These are phyloP conservation scores for Neelides folsomi DNA, from an alignment of 2,888 invertebrate genomes.

Conservation along the genomic window DNA sequence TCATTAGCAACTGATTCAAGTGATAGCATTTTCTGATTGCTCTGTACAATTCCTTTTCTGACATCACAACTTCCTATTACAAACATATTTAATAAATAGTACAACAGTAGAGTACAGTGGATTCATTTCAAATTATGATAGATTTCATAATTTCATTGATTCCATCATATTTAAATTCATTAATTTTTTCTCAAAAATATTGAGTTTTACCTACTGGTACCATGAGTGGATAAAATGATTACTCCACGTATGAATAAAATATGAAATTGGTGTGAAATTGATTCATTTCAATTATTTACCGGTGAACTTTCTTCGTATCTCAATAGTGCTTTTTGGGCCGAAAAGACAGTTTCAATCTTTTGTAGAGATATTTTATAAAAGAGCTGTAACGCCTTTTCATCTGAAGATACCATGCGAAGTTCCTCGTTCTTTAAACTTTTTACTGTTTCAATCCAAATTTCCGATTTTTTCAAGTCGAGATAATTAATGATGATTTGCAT, in stretches of 20 bases:
- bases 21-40: slow-evolving; percentile 21
- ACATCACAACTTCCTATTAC: slow-evolving; percentile 16
- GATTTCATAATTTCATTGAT: too few relatives aligned
- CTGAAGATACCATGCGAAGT: slow-evolving; percentile 10
- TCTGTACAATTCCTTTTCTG: slow-evolving; percentile 23
- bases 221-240: too few relatives aligned
- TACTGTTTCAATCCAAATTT: slow-evolving; percentile 23
- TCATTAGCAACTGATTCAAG: slow-evolving; percentile 25
- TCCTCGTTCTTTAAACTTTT: slow-evolving; percentile 12
- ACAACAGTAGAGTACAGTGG: too few relatives aligned
- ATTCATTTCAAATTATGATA: too few relatives aligned
- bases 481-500: slow-evolving; percentile 31
- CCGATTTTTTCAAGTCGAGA: slow-evolving; percentile 23
- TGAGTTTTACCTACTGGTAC: too few relatives aligned
- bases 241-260: too few relatives aligned
- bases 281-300: background rate
- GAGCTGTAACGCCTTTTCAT: slow-evolving; percentile 5
- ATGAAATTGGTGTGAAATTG: background rate
- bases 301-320: background rate
- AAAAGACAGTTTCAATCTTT: slow-evolving; percentile 20
- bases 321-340: slow-evolving; percentile 13
- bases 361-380: slow-evolving; percentile 16
- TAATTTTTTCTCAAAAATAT: background rate
- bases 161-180: too few relatives aligned
- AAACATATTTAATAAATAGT: background rate